phyloP scores from a whole-genome alignment of 2,888 invertebrate species.

The Rotaria magnacalcarata region DNA sequence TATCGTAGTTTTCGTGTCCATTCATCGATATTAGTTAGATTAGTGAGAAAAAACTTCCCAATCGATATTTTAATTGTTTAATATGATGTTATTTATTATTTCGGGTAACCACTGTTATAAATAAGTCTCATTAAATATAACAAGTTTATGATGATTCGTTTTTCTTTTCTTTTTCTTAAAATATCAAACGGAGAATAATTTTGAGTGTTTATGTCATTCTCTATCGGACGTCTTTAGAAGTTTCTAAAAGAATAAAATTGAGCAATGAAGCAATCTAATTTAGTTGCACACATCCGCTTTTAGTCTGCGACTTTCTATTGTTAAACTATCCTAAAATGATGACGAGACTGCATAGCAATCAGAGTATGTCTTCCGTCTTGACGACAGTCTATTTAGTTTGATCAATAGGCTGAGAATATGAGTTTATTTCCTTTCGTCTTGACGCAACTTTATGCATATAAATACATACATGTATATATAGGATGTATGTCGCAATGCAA shows the following conservation, averaged over 20 bases:
- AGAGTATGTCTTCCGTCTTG: constrained; percentile 29
- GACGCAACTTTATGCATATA: background rate
- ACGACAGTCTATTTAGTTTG: constrained; percentile 4
- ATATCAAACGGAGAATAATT: too few species aligned
- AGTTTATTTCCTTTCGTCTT: constrained; percentile 22
- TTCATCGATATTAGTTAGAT: too few species aligned
- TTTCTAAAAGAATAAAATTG: constrained; percentile 3
- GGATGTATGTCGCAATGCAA: constrained; percentile 9
- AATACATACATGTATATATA: background rate
- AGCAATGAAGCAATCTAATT: constrained; percentile 29
- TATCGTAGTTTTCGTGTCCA: too few species aligned
- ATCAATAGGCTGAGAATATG: constrained; percentile 29
- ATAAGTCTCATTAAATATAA: too few species aligned
- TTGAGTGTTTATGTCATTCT: background rate
- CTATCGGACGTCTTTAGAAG: background rate
- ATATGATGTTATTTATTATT: too few species aligned
- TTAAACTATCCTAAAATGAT: constrained; percentile 5
- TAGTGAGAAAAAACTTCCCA: too few species aligned
- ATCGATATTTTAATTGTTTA: too few species aligned
- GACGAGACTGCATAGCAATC: constrained; percentile 18
- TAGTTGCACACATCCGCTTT: constrained; percentile 18
- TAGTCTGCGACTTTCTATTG: background rate
- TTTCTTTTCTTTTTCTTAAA: too few species aligned
- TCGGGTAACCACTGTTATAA: too few species aligned
- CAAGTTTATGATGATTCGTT: too few species aligned